Evolutionary conservation across 2,888 invertebrate genomes (phyloP).

Genomic region (Labia minor): DNA sequence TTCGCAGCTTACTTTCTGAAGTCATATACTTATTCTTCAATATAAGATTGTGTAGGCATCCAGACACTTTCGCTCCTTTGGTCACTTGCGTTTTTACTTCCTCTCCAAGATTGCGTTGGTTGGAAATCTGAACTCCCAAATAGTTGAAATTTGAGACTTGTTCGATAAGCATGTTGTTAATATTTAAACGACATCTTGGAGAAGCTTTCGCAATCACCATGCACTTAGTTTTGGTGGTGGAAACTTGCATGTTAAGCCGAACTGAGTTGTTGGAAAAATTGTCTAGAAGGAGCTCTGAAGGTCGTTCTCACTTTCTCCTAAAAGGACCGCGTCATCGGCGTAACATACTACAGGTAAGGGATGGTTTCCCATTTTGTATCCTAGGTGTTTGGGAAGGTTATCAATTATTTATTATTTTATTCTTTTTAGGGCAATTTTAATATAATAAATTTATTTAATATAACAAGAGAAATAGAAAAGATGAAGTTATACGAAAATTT

Average conservation of each 20-base stretch:
- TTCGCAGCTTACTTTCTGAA: not conserved
- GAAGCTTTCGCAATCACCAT: not conserved
- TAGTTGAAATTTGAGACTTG: not conserved
- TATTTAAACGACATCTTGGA: not conserved
- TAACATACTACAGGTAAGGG: not conserved
- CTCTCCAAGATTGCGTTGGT: not conserved
- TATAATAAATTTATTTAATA: no score
- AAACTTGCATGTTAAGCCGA: conserved; percentile 7
- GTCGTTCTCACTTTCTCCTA: not conserved
- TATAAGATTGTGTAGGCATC: not conserved
- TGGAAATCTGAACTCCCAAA: conserved; percentile 1
- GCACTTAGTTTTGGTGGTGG: not conserved
- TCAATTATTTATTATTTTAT: no score
- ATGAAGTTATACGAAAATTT: no score
- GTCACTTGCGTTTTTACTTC: not conserved
- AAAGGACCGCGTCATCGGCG: not conserved
- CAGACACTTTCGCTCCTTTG: not conserved
- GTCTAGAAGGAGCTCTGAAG: not conserved
- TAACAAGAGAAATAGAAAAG: no score
- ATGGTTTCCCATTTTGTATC: not conserved
- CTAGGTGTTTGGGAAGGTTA: not conserved
- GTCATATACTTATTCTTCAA: not conserved
- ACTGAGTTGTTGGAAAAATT: not conserved
- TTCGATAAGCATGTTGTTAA: not conserved
- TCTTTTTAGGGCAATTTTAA: not conserved